A percentile compares a stretch with the other conserved stretches of the same genome.
phyloP scores from a whole-genome alignment of 2,113 vertebrate species.

The Gymnocephalus cernua region DNA sequence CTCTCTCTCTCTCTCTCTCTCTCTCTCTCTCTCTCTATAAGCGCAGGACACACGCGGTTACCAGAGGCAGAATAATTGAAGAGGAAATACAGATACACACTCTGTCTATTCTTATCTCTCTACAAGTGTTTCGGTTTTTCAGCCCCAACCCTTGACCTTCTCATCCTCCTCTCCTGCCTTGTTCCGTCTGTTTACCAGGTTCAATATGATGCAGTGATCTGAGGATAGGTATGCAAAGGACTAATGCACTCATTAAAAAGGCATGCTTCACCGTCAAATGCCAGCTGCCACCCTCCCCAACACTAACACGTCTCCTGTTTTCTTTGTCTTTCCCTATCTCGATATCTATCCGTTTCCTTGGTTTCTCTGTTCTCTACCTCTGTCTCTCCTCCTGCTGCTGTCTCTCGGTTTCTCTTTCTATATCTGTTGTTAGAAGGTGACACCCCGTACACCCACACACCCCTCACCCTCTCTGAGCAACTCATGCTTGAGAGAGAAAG shows the following conservation, averaged over 20 bases:
- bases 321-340: constrained; percentile 64
- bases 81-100: constrained; percentile 40
- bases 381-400: constrained; percentile 52
- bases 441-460: constrained; percentile 74
- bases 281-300: constrained; percentile 72
- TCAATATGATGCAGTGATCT: constrained; percentile 64
- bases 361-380: constrained; percentile 52
- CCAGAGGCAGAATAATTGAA: constrained; percentile 51
- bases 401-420: constrained; percentile 66
- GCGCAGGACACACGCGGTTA: constrained; percentile 26
- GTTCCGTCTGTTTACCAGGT: constrained; percentile 55
- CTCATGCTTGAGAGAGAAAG: constrained; percentile 62
- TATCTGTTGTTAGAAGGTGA: constrained; percentile 76
- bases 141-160: constrained; percentile 59
- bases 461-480: constrained; percentile 67
- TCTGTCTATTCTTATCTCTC: constrained; percentile 43
- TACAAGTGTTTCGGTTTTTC: constrained; percentile 54
- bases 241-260: constrained; percentile 84
- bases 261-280: constrained; percentile 83
- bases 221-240: constrained; percentile 74
- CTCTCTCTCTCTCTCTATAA: constrained; percentile 28
- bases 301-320: constrained; percentile 36
- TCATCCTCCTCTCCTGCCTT: constrained; percentile 38
- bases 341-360: constrained; percentile 53
- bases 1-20: constrained; percentile 17